A percentile compares a stretch with the other conserved stretches of the same genome.
Conservation (phyloP, 2,888 invertebrate genomes). For the Sycophila texana region DNA sequence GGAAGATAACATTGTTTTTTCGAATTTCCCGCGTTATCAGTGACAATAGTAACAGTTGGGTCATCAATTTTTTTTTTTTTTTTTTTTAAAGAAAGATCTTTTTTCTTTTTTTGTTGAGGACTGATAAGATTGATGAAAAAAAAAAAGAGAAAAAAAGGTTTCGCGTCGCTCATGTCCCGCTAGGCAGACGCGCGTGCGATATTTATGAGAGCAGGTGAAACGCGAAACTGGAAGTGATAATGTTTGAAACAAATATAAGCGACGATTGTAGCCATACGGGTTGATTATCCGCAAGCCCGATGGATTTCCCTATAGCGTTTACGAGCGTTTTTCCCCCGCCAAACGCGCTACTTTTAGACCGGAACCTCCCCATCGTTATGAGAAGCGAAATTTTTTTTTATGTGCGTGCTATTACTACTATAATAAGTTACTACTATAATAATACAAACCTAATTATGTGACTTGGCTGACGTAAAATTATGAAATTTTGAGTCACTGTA, state of each 20-base stretch:
- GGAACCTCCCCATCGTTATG: slow-evolving; percentile 16
- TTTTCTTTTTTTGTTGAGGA: slow-evolving; percentile 32
- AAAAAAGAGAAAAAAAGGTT: slow-evolving; percentile 29
- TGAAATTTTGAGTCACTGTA: no score
- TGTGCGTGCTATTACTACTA: neutral
- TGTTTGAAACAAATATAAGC: slow-evolving; percentile 72
- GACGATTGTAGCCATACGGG: slow-evolving; percentile 74
- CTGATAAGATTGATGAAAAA: slow-evolving; percentile 47
- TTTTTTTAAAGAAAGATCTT: no score
- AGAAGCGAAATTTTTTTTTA: neutral
- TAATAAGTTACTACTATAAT: no score
- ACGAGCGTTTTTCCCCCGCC: slow-evolving; percentile 61
- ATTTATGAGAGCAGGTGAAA: slow-evolving; percentile 68
- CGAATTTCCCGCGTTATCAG: no score
- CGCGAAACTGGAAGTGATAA: slow-evolving; percentile 70
- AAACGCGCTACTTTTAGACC: slow-evolving; percentile 43
- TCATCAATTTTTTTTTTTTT: neutral
- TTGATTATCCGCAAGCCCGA: slow-evolving; percentile 70
- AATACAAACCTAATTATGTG: no score
- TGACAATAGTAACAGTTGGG: no score
- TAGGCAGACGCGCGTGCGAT: slow-evolving; percentile 49
- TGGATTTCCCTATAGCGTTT: slow-evolving; percentile 72
- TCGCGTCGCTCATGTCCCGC: slow-evolving; percentile 39
- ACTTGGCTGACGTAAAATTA: no score
- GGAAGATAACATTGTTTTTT: no score